Evolutionary conservation across 2,113 vertebrate species (phyloP).

Genomic region (Formicarius rufipectus): DNA sequence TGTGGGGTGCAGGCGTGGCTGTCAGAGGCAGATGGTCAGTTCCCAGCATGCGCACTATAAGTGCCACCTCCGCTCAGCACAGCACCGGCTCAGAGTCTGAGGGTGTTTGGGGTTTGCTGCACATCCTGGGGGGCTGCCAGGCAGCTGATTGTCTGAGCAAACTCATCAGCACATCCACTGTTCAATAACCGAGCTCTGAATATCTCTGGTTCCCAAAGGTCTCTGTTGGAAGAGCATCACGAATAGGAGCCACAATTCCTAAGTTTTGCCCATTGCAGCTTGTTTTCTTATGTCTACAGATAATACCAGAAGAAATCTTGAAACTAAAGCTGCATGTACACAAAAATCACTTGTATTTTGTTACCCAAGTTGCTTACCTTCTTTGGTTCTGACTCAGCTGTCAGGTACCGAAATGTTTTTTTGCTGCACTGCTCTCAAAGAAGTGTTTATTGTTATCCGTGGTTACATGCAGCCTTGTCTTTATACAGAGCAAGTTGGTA

Average conservation of each 20-base stretch:
- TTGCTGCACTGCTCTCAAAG: not conserved
- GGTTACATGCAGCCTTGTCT: not conserved
- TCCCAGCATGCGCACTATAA: fast-evolving
- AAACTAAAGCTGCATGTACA: not conserved
- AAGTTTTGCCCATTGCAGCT: not conserved
- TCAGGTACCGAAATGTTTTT: fast-evolving
- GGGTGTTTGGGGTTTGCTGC: not conserved
- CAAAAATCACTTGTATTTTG: not conserved
- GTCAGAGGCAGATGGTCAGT: not conserved
- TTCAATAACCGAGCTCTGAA: not conserved
- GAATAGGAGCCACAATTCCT: not conserved
- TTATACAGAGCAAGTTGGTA: not conserved
- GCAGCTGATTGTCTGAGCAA: not conserved
- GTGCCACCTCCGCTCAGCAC: not conserved
- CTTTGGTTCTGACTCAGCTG: not conserved
- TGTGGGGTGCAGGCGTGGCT: fast-evolving
- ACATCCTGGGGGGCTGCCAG: fast-evolving
- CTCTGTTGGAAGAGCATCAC: fast-evolving
- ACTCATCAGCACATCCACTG: not conserved
- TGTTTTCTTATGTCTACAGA: not conserved
- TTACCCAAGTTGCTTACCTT: not conserved
- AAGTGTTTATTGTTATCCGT: not conserved
- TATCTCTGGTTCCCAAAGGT: not conserved
- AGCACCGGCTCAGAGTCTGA: not conserved
- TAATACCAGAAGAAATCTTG: not conserved